Percentiles rank a stretch among this genome's conserved stretches.
These are phyloP conservation scores for Colletes collaris DNA, from an alignment of 2,888 invertebrate genomes.

Conservation along the genomic window DNA sequence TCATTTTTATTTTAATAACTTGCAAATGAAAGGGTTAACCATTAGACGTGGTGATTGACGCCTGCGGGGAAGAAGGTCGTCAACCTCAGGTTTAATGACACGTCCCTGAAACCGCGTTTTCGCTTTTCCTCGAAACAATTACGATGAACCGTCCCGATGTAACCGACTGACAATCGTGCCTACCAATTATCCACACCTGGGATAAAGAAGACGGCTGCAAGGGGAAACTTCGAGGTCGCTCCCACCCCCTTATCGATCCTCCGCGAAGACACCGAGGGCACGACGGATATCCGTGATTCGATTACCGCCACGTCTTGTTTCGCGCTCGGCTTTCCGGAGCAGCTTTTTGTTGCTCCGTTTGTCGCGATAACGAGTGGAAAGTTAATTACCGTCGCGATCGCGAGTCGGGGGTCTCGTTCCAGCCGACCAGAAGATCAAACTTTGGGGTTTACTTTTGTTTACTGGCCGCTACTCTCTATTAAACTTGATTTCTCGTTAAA, in stretches of 20 bases:
- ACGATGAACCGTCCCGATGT: conserved; percentile 17
- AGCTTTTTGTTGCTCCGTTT: conserved; percentile 38
- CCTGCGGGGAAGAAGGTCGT: too few species aligned
- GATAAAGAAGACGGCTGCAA: neutral
- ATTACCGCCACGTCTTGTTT: conserved; percentile 26
- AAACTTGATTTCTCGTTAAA: conserved; percentile 1
- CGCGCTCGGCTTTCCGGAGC: neutral
- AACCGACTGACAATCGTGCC: conserved; percentile 26
- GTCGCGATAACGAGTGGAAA: conserved; percentile 48
- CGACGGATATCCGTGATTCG: conserved; percentile 35
- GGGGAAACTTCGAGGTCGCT: neutral
- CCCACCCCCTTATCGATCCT: neutral
- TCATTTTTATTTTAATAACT: too few species aligned
- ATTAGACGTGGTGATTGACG: too few species aligned
- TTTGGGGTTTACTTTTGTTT: conserved; percentile 15
- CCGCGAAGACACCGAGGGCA: conserved; percentile 4
- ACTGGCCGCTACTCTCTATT: neutral
- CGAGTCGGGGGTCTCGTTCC: neutral
- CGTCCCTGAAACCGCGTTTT: conserved; percentile 4
- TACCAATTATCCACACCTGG: conserved; percentile 28
- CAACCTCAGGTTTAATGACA: conserved; percentile 16
- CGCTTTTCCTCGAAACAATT: conserved; percentile 22
- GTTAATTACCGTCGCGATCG: conserved; percentile 43
- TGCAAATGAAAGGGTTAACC: too few species aligned
- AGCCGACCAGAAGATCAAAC: conserved; percentile 1